These are phyloP conservation scores for Canis aureus DNA, from an alignment of 2,113 vertebrate genomes.

Conservation along the genomic window DNA sequence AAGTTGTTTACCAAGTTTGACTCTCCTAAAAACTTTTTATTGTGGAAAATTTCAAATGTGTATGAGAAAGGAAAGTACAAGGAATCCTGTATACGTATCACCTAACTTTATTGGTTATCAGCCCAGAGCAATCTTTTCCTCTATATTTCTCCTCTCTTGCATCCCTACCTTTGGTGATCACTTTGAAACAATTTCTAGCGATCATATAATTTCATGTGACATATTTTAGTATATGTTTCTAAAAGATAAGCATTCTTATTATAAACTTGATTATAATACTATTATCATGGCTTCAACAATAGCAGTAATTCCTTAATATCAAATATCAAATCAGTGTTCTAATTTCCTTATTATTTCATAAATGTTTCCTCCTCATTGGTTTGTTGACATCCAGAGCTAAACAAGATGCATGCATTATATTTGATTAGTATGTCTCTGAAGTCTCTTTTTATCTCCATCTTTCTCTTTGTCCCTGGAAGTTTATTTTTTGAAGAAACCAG, in stretches of 20 bases:
- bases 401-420: not conserved
- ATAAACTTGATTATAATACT: not conserved
- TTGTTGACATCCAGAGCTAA: not conserved
- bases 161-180: not conserved
- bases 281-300: not conserved
- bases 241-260: not conserved
- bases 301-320: not conserved
- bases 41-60: not conserved
- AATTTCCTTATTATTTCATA: not conserved
- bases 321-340: not conserved
- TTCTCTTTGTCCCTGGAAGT: not conserved
- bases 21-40: slow-evolving; percentile 49
- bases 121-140: not conserved
- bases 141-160: not conserved
- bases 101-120: not conserved
- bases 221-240: not conserved
- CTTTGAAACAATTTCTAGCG: slow-evolving; percentile 40
- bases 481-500: slow-evolving; percentile 55
- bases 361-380: not conserved
- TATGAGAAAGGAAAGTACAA: not conserved
- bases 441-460: not conserved
- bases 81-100: not conserved
- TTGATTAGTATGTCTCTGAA: slow-evolving; percentile 26
- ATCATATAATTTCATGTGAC: slow-evolving; percentile 9
- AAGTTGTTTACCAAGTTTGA: slow-evolving; percentile 31